Conservation (phyloP, 2,797 vertebrate species). For the Somateria mollissima region DNA sequence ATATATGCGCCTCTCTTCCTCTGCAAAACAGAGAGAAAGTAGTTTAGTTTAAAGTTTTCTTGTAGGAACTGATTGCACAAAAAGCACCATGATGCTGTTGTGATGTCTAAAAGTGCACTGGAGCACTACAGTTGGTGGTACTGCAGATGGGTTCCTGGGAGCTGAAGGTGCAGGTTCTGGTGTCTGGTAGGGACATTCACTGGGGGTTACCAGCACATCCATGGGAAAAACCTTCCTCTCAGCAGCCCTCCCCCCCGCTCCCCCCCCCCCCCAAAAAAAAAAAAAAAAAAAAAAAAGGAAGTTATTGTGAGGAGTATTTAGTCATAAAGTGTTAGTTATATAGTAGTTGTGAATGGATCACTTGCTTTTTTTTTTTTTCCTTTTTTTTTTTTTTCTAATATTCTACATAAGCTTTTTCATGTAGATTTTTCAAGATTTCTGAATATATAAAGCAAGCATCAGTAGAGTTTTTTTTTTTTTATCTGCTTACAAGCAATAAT, state of each 20-base stretch:
- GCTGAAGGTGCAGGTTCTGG: neutral
- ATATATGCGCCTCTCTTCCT: neutral
- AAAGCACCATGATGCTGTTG: neutral
- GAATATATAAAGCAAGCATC: neutral
- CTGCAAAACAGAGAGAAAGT: neutral
- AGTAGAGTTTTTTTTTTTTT: neutral
- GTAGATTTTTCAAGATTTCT: neutral
- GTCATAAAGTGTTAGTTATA: neutral
- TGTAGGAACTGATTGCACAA: neutral
- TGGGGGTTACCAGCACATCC: accelerated
- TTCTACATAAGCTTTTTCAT: neutral
- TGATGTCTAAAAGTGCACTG: accelerated
- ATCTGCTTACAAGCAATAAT: neutral
- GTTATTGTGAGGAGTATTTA: neutral
- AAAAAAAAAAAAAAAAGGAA: neutral
- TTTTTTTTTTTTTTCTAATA: neutral
- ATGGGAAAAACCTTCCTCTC: neutral
- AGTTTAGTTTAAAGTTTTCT: neutral
- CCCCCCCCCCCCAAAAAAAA: no score
- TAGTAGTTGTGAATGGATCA: neutral
- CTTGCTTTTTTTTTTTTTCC: neutral
- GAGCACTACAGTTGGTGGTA: accelerated
- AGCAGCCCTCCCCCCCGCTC: neutral
- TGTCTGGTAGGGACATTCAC: neutral
- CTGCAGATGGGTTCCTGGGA: accelerated